phyloP scores from a whole-genome alignment of 1,140 invertebrate species.

The Ganaspis sp. region DNA sequence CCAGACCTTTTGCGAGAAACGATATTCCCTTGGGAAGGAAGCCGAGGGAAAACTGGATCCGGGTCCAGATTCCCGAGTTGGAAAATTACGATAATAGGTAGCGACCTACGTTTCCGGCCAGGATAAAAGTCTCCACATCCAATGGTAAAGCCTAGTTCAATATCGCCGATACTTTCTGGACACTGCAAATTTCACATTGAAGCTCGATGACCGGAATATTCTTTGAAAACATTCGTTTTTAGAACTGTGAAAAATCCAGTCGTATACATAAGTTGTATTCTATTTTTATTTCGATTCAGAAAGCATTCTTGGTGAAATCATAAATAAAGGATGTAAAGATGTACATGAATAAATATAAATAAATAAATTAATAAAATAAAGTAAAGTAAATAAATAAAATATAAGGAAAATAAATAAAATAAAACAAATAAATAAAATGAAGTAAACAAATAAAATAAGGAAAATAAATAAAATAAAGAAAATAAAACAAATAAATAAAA shows the following conservation, averaged over 20 bases:
- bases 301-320: too few relatives aligned
- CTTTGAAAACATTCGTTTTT: background rate
- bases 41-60: constrained; percentile 21
- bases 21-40: constrained; percentile 12
- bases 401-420: too few relatives aligned
- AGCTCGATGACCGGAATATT: constrained; percentile 19
- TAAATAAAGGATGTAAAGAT: too few relatives aligned
- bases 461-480: too few relatives aligned
- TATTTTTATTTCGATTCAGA: background rate
- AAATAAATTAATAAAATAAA: too few relatives aligned
- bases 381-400: too few relatives aligned
- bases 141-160: constrained; percentile 3
- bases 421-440: too few relatives aligned
- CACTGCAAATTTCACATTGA: constrained; percentile 7
- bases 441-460: too few relatives aligned
- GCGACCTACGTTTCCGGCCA: constrained; percentile 14
- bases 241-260: background rate
- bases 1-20: background rate
- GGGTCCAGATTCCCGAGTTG: constrained; percentile 19
- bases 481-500: too few relatives aligned
- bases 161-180: constrained; percentile 19
- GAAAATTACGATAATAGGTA: constrained; percentile 41
- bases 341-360: too few relatives aligned
- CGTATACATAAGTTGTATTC: background rate
- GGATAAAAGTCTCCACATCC: constrained; percentile 33